Conservation (phyloP, 1,140 invertebrate genomes). For the Drosophila tropicalis region DNA sequence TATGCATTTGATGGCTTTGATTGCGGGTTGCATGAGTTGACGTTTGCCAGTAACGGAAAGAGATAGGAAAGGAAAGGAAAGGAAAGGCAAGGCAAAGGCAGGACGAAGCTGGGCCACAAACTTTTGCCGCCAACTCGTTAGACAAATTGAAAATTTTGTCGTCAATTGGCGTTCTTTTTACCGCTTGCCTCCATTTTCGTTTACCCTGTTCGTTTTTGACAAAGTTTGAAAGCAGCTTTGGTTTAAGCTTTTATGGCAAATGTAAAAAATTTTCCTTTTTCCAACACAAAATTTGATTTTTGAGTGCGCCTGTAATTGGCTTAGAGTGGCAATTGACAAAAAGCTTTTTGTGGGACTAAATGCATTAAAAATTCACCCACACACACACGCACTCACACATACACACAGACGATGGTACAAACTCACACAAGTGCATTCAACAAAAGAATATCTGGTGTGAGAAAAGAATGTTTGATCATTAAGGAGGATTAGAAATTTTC, state of each 20-base stretch:
- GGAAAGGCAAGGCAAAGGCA: background rate
- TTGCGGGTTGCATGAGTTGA: constrained; percentile 46
- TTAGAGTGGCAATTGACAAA: constrained; percentile 15
- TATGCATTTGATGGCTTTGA: constrained; percentile 81
- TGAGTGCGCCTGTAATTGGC: constrained; percentile 19
- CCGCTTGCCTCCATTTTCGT: constrained; percentile 33
- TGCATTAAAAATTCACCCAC: constrained; percentile 4
- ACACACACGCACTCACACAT: background rate
- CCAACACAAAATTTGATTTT: constrained; percentile 13
- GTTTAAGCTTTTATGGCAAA: constrained; percentile 17
- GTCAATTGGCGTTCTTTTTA: constrained; percentile 70
- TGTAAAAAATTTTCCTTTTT: constrained; percentile 5
- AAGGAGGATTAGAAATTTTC: background rate
- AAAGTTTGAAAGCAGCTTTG: constrained; percentile 13
- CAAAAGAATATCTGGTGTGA: constrained; percentile 1
- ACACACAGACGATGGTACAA: background rate
- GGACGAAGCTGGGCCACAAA: constrained; percentile 43
- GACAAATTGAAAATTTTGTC: constrained; percentile 79
- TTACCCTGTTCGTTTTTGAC: background rate
- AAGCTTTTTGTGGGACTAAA: constrained; percentile 12
- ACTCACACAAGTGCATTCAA: background rate
- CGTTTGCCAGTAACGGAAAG: constrained; percentile 15
- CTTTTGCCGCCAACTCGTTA: constrained; percentile 70
- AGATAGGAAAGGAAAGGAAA: too few species aligned
- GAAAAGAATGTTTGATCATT: background rate